Conservation (phyloP, 2,113 vertebrate species). For the Chaetodon auriga region DNA sequence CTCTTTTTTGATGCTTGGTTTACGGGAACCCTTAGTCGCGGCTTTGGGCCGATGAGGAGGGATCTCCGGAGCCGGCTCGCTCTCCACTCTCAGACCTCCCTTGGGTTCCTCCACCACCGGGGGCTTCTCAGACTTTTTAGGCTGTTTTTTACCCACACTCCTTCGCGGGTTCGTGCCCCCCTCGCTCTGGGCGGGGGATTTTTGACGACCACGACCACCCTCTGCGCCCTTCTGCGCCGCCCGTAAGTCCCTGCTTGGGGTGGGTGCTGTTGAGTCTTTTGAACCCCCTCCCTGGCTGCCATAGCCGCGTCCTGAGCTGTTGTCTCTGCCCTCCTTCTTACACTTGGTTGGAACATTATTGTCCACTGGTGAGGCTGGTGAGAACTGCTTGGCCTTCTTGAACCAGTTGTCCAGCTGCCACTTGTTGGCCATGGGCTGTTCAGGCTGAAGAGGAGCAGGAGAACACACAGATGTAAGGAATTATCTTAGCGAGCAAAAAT, state of each 20-base stretch:
- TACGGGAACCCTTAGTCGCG: constrained; percentile 95
- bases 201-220: constrained; percentile 90
- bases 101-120: constrained; percentile 91
- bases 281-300: constrained; percentile 88
- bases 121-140: constrained; percentile 95
- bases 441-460: constrained; percentile 84
- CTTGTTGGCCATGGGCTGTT: constrained; percentile 94
- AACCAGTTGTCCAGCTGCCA: constrained; percentile 99
- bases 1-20: constrained; percentile 95
- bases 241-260: constrained; percentile 90
- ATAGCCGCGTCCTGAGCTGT: constrained; percentile 86
- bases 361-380: constrained; percentile 95
- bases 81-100: constrained; percentile 95
- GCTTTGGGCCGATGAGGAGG: constrained; percentile 91
- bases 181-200: constrained; percentile 96
- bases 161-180: constrained; percentile 86
- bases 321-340: constrained; percentile 94
- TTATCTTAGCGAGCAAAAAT: neutral
- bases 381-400: constrained; percentile 95
- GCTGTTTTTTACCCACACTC: constrained; percentile 95
- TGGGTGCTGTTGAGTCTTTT: constrained; percentile 89
- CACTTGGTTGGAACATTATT: constrained; percentile 90
- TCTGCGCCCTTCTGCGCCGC: constrained; percentile 92
- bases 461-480: neutral
- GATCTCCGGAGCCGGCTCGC: constrained; percentile 92